Percentiles rank a stretch among this genome's conserved stretches.
These are phyloP conservation scores for Gymnoscelis rufifasciata DNA, from an alignment of 2,888 invertebrate species.

Conservation along the genomic window DNA sequence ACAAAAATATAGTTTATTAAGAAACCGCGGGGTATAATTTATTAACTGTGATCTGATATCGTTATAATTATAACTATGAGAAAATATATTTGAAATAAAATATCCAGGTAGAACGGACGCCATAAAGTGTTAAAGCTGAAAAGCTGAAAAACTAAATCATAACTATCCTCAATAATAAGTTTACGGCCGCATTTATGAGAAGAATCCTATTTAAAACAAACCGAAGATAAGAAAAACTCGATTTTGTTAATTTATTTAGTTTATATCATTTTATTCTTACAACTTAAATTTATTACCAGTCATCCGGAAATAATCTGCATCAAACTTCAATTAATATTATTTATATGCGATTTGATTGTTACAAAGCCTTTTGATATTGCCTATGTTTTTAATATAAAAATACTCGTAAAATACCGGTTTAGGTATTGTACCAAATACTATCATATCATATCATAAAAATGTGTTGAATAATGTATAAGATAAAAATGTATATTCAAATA, in stretches of 20 bases:
- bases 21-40: conserved; percentile 4
- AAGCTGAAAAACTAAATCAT: conserved; percentile 11
- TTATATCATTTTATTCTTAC: not conserved
- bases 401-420: not conserved
- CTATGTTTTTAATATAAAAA: not conserved
- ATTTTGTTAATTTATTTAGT: conserved; percentile 12
- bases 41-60: conserved; percentile 17
- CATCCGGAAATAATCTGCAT: not conserved
- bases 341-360: not conserved
- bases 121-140: conserved; percentile 7
- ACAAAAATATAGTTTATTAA: conserved; percentile 1
- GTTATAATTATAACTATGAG: conserved; percentile 9
- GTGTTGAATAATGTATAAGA: too few relatives aligned
- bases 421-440: not conserved
- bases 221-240: not conserved
- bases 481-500: too few relatives aligned
- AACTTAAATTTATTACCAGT: not conserved
- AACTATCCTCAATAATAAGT: not conserved
- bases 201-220: conserved; percentile 5
- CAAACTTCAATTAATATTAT: conserved; percentile 4
- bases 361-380: not conserved
- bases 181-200: too few relatives aligned
- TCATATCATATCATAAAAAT: too few relatives aligned
- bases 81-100: conserved; percentile 15
- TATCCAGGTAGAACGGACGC: conserved; percentile 14